Evolutionary conservation across 1,140 invertebrate species (phyloP), one percentile per base, ranked within the genome.

Genomic region (Maconellicoccus hirsutus): DNA sequence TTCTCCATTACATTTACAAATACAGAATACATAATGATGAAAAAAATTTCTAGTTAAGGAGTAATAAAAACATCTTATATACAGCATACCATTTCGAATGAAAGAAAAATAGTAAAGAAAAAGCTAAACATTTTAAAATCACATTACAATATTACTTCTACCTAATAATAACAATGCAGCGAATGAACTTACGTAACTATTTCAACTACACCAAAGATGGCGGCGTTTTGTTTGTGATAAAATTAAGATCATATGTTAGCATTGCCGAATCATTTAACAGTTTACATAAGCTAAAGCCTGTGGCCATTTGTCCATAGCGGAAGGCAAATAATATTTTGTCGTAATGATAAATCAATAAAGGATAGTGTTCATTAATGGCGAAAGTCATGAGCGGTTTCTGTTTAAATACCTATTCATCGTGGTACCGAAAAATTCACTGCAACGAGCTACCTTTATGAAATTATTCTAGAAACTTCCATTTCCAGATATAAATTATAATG

Each of bases 241-340:
- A 66, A 66, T 66, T 66, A 66, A 66, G 61, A 66, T 66, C 61
- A 66, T 25, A 19, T 25, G 61, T 26, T 19, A 66, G 61, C 61
- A 26, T 66, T 25, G 61, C 61, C 61, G 21, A 66, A 25, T 25
- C 61, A 66, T 66, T 66, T 66, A 23, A 26, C 25, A 66, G 61
- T 25, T 66, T 66, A 66, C 61, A 66, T 66, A 66, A 66, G 61
- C 8, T 16, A 12, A 4, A 23, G 61, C 61, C 25, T 23, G 25
- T 66, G 25, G 61, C 61, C 61, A 66, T 66, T 66, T 66, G 42
- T 52, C 42, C 42, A 16, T 26, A 66, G 10, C 25, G 22, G 61
- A 25, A 25, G 61, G 61, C 25, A 66, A 66, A 66, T 66, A 66
- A 66, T 66, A 66, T 66, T 66, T 66, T 66, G 25, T 66, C 61